Evolutionary conservation across 1,140 invertebrate genomes (phyloP), one percentile per base, ranked within the genome.

Genomic region (Riptortus pedestris): DNA sequence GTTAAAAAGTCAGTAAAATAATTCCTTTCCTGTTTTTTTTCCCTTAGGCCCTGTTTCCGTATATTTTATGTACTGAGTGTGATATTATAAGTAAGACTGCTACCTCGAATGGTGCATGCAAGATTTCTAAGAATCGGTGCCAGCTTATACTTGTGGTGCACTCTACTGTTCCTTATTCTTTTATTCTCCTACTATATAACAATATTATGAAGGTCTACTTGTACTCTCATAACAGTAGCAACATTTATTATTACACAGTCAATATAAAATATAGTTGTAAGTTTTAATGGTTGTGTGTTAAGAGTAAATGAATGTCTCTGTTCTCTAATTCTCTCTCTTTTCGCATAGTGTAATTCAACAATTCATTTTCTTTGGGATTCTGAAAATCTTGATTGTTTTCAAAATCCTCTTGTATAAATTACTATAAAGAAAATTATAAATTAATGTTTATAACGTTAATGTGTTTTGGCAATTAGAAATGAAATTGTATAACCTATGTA

Each of bases 41-140:
- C n/a, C 55, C 20, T 58, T 58, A 28, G 18, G 28, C 38, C 16
- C 38, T 43, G 31, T 24, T 22, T 55, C 24, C 24, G 51, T 45
- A 43, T 65, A 61, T 58, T 65, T 63, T 65, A 47, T 62, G 61
- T 65, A 59, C 58, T 65, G 64, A 60, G 64, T 65, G 64, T 65
- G 64, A 65, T 65, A 65, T 60, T 61, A 65, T 45, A 65, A 65
- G 57, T 65, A 65, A 65, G 64, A 65, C 64, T 65, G 64, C 64
- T 65, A 65, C 64, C 64, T 65, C 64, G 28, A 65, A 55, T 65
- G 64, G 64, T 65, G 64, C 64, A 65, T 65, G 64, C 64, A 65
- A 60, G 64, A 65, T 55, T 55, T 24, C 22, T 28, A 52, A 61
- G 63, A 64, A 58, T 38, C 47, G 64, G 64, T 65, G 59, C 59